Conservation (phyloP, 2,113 vertebrate genomes). For the Mesitornis unicolor region DNA sequence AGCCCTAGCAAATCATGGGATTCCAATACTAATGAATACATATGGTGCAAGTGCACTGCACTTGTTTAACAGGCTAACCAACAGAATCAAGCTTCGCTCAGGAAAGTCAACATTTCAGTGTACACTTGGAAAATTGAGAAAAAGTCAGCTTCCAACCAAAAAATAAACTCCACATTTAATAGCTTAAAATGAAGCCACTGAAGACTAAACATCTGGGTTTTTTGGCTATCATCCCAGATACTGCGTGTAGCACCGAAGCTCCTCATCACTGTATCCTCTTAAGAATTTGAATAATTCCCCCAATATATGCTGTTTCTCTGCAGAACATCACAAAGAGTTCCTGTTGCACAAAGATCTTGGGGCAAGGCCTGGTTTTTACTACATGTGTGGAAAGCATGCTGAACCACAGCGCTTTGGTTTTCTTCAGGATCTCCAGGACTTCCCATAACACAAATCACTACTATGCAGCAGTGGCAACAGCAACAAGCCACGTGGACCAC, state of each 20-base stretch:
- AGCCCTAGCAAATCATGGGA: not conserved
- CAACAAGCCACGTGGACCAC: not conserved
- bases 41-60: not conserved
- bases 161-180: conserved; percentile 35
- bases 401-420: not conserved
- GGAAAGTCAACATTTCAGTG: not conserved
- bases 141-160: conserved; percentile 24
- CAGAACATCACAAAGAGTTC: not conserved
- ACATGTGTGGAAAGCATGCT: not conserved
- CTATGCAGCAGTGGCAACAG: not conserved
- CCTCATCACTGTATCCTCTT: not conserved
- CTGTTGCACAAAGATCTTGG: not conserved
- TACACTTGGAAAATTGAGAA: not conserved
- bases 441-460: not conserved
- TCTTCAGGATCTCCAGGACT: not conserved
- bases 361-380: not conserved
- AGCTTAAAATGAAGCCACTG: conserved; percentile 28
- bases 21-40: not conserved
- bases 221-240: conserved; percentile 25
- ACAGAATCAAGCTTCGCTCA: not conserved
- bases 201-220: conserved; percentile 31
- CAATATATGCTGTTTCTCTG: not conserved
- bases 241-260: not conserved
- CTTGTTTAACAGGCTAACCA: not conserved
- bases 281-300: not conserved